Base-by-base conservation (phyloP, 1,140 invertebrate species). In the Drosophila parabipectinata region DNA sequence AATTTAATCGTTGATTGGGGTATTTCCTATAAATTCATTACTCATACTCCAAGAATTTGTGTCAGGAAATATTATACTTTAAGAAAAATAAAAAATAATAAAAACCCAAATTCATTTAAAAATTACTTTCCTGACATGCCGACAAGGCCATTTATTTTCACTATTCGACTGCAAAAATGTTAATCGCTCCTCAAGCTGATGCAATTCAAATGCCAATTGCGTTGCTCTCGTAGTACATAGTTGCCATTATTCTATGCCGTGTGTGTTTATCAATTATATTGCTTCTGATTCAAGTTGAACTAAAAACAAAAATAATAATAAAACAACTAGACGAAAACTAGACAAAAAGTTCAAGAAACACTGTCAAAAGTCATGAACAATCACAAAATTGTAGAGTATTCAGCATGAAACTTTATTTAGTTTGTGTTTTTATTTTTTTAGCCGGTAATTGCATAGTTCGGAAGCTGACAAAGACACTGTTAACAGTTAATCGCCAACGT, bases 151-250 rank as follows among this genome's bases (percentile, higher is more conserved):
- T 56, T 52, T 61, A 53, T 79, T 59, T 76, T 76, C 48, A 58
- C 55, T 76, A 21, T 51, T 68, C 30, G n/a, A 51, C 47, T 55
- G 51, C 34, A 48, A 68, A 69, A 69, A 56, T 71, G 57, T 62
- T 71, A 59, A 81, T 82, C 68, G 59, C 56, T 14, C 32, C 60
- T 32, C n/a, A 21, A 74, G 72, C 80, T 84, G 80, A 84, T 68
- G 80, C 51, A 84, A 84, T 84, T 72, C 44, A 77, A 84, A 84
- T 77, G 80, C 15, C 80, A 75, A 84, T 84, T 84, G 47, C 80
- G 50, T 78, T 54, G 57, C 45, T 39, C 28, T 53, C 39, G 39
- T 55, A 45, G n/a, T 12, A 44, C 52, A 39, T 39, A 57, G 45
- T 44, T 62, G 63, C 14, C 26, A 51, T 59, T 45, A 39, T 72